Percentiles rank a stretch among this genome's conserved stretches.
These are phyloP conservation scores for Pycnonotus jocosus DNA, from an alignment of 2,113 vertebrate genomes.

Conservation along the genomic window DNA sequence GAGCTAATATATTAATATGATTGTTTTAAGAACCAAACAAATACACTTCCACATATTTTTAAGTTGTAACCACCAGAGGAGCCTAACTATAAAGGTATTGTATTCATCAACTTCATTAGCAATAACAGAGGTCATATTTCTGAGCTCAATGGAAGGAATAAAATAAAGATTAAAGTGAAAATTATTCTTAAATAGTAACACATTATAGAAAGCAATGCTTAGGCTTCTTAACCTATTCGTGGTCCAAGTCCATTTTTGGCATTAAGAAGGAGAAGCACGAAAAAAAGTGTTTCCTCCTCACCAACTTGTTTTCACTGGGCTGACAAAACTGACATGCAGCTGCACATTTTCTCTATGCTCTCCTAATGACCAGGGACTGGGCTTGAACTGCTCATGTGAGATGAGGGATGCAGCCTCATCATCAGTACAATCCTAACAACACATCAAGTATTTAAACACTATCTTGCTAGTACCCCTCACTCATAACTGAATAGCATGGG, in stretches of 20 bases:
- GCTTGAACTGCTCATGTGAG: not conserved
- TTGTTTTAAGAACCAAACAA: not conserved
- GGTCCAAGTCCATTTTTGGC: not conserved
- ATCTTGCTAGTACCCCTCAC: not conserved
- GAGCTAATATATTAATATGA: not conserved
- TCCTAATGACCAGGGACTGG: not conserved
- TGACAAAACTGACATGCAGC: not conserved
- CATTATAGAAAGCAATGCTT: not conserved
- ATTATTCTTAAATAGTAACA: not conserved
- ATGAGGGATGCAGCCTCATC: not conserved
- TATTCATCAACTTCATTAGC: not conserved
- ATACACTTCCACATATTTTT: not conserved
- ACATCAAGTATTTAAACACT: not conserved
- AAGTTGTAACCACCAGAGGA: not conserved
- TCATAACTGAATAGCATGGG: not conserved
- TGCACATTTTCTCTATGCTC: not conserved
- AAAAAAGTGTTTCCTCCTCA: fast-evolving
- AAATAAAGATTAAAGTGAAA: not conserved
- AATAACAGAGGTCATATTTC: not conserved
- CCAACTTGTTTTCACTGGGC: not conserved
- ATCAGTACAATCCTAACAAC: not conserved
- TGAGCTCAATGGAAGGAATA: not conserved
- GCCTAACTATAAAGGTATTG: not conserved
- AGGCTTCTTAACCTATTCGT: not conserved
- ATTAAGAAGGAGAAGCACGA: not conserved